phyloP scores from a whole-genome alignment of 1,140 invertebrate genomes.

The Acromyrmex charruanus region DNA sequence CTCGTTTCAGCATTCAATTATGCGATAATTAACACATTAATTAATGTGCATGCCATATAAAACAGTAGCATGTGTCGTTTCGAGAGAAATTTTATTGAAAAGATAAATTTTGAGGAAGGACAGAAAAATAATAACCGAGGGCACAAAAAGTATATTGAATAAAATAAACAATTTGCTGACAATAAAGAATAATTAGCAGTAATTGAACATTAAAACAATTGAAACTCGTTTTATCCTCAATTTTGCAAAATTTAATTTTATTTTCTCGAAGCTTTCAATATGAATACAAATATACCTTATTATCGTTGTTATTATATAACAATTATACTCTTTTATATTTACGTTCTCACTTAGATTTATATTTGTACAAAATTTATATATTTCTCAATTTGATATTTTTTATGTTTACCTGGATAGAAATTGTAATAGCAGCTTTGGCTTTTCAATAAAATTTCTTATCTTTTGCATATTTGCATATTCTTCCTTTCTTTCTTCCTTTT shows the following conservation, averaged over 20 bases:
- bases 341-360: not conserved
- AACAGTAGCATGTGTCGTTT: not conserved
- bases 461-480: not conserved
- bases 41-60: not conserved
- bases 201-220: conserved; percentile 13
- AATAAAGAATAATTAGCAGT: not conserved
- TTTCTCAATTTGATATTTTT: not conserved
- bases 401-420: not conserved
- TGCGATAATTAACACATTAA: conserved; percentile 29
- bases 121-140: not conserved
- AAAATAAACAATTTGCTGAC: conserved; percentile 25
- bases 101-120: not conserved
- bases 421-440: not conserved
- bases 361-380: not conserved
- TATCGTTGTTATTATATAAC: not conserved
- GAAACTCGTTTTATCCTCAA: not conserved
- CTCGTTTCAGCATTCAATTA: conserved; percentile 18
- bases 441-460: not conserved
- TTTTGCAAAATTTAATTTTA: conserved; percentile 16
- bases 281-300: not conserved
- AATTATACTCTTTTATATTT: not conserved
- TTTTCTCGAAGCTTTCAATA: not conserved
- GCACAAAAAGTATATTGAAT: conserved; percentile 2
- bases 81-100: not conserved
- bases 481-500: not conserved